Base-by-base conservation (phyloP, 2,113 vertebrate species). In the Corydoras maculifer region DNA sequence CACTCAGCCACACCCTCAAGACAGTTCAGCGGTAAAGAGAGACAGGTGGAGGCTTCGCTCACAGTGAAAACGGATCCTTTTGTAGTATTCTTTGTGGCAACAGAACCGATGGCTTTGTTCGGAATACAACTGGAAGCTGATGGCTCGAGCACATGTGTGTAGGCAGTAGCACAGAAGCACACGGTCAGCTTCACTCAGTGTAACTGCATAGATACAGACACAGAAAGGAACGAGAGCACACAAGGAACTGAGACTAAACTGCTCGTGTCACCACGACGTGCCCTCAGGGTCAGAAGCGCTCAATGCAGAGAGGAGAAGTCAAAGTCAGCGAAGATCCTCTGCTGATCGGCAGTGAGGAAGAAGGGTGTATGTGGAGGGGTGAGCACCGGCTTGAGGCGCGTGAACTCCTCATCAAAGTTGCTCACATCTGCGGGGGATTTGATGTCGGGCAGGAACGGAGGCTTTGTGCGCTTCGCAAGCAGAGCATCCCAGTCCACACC, bases 381-480 rank as follows among this genome's bases (percentile, higher is more conserved):
- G 78, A 99, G 88, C 84, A 98, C 91, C 30, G 97, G 95, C 70
- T 95, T 75, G 93, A 98, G 89, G 94, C 86, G 87, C 0, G 92
- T 99, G 91, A 99, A 99, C 90, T 99, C 97, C 14, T 97, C 93
- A 60, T 99, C 97, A 31, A 99, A 99, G 85, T 99, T 99, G 86
- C 97, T 99, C 85, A 99, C 97, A 15, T 99, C 97, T 83, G 90
- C 94, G 70, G 92, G 66, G 65, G 91, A 93, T 89, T 93, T 90
- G 80, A 99, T 95, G 68, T 87, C 93, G 12, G 97, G 97, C 69
- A 97, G 91, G n/a, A 99, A 99, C 0, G 96, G 97, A 0, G 97
- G 95, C 81, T 94, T 95, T 79, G 96, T 91, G 79, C 94, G 98
- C 89, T 99, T 98, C 81, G 93, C 84, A 12, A 96, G 82, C 70